These are phyloP conservation scores for Mobula birostris DNA, from an alignment of 2,113 vertebrate genomes.

Conservation along the genomic window DNA sequence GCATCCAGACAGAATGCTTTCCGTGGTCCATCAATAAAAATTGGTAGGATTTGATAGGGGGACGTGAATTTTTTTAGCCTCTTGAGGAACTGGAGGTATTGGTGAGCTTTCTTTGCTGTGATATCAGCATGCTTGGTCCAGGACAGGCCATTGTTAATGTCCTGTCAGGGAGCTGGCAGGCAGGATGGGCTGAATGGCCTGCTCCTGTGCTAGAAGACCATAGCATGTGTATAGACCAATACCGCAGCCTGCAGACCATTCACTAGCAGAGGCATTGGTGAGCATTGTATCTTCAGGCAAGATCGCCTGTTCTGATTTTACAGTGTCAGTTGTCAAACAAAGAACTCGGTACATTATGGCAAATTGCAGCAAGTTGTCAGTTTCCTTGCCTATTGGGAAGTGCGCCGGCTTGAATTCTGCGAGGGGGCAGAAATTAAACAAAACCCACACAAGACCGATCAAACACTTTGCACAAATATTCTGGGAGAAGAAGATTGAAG, in stretches of 20 bases:
- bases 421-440: background rate
- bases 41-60: too few species aligned
- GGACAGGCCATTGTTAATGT: background rate
- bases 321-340: background rate
- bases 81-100: too few species aligned
- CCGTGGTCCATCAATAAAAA: too few species aligned
- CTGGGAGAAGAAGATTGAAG: conserved; percentile 24
- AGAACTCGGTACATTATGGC: background rate
- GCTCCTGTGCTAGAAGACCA: background rate
- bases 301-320: background rate
- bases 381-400: background rate
- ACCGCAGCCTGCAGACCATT: background rate
- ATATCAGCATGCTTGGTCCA: too few species aligned
- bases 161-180: background rate
- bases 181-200: background rate
- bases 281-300: background rate
- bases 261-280: background rate
- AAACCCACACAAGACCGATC: conserved; percentile 16
- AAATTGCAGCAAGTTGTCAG: conserved; percentile 26
- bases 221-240: too few species aligned
- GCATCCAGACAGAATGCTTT: too few species aligned
- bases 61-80: too few species aligned
- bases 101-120: too few species aligned
- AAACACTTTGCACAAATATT: conserved; percentile 23
- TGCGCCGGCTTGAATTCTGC: background rate